Evolutionary conservation across 2,797 vertebrate species (phyloP).

Genomic region (Bradypus variegatus): DNA sequence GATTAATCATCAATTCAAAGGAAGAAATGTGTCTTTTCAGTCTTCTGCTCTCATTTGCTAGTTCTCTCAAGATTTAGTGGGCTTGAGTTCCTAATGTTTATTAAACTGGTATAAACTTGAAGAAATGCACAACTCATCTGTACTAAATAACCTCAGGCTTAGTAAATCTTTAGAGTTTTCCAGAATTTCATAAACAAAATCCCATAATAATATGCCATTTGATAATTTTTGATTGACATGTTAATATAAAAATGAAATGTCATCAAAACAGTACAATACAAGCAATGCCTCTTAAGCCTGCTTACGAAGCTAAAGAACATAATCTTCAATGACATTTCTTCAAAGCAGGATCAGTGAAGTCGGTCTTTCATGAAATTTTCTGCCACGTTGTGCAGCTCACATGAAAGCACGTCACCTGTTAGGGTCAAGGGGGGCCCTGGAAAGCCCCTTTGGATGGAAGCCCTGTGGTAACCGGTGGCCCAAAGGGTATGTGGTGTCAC

Average conservation of each 20-base stretch:
- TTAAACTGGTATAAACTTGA: background rate
- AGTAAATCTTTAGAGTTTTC: background rate
- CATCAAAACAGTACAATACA: background rate
- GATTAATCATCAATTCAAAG: background rate
- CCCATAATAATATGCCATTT: background rate
- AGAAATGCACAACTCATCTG: slow-evolving; percentile 1
- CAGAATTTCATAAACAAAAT: slow-evolving; percentile 27
- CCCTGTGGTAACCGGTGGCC: background rate
- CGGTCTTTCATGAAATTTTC: background rate
- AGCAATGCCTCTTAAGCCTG: background rate
- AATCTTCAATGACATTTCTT: background rate
- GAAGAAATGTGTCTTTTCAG: background rate
- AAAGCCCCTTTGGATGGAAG: background rate
- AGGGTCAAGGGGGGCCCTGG: background rate
- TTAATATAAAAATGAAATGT: slow-evolving; percentile 15
- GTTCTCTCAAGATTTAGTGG: background rate
- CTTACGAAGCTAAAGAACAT: background rate
- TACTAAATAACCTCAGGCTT: background rate
- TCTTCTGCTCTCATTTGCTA: background rate
- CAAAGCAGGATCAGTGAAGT: background rate
- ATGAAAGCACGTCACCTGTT: background rate
- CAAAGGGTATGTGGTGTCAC: background rate
- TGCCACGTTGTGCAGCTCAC: background rate
- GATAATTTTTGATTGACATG: background rate
- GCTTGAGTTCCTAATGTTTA: background rate